Evolutionary conservation across 2,797 vertebrate genomes (phyloP), one percentile per base, ranked within the genome.

Genomic region (Centropyge bicolor): DNA sequence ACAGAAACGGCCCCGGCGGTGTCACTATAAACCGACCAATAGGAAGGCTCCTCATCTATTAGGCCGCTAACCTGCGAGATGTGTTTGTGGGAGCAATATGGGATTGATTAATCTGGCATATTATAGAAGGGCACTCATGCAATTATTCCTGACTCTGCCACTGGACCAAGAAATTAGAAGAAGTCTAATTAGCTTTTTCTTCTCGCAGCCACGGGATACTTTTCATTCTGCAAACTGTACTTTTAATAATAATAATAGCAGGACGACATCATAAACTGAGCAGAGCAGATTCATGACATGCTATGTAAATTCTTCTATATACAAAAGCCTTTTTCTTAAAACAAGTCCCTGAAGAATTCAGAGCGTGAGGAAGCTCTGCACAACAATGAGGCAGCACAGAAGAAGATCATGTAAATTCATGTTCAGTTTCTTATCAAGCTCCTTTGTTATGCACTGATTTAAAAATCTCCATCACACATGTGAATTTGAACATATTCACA

Each of bases 141-240:
- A 36, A 64, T 78, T 63, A 36, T 71, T 74, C 66, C 65, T 49
- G 4, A 55, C 22, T 62, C 60, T 77, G 66, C n/a, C 62, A 80
- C 1, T 80, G 82, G 48, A 70, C 56, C 68, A 71, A 60, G 59
- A 86, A 83, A 83, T 85, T 74, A 80, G 8, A 72, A 63, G 59
- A 52, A 16, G 40, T 0, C 8, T 76, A 82, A 86, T 82, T 80
- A 65, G 41, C 46, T 64, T 70, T 70, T 78, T 70, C 4, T 56
- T 49, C 31, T 52, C 65, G 49, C 31, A 48, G 43, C 31, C 17
- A 36, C 12, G 6, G 52, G 35, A 31, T 31, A 51, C 55, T 72
- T 68, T 61, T 60, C 7, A 46, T 13, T n/a, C 20, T 49, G 45
- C 67, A 0, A 78, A 27, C 49, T 48, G 7, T 20, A n/a, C 27